phyloP scores from a whole-genome alignment of 2,888 invertebrate genomes.

The Perizoma affinitatum region DNA sequence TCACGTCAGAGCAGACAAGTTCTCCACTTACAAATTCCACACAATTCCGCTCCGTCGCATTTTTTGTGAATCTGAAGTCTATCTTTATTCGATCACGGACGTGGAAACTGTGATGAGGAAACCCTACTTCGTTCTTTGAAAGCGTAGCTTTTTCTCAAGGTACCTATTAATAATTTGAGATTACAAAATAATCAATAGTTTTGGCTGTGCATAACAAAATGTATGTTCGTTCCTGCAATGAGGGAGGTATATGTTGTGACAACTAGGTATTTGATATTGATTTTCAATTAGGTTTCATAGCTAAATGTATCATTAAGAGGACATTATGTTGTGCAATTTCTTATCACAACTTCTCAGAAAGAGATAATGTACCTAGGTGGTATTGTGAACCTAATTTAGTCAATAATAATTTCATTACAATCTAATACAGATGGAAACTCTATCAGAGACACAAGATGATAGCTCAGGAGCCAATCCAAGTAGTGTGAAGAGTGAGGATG shows the following conservation, averaged over 20 bases:
- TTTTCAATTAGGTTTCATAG: too few species aligned
- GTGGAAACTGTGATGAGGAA: not conserved
- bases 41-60: not conserved
- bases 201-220: too few species aligned
- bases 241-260: too few species aligned
- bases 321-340: conserved; percentile 6
- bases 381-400: too few species aligned
- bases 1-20: conserved; percentile 4
- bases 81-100: conserved; percentile 14
- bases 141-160: conserved; percentile 8
- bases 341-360: not conserved
- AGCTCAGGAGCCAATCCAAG: conserved; percentile 71
- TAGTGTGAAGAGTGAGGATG: conserved; percentile 77
- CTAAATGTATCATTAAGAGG: too few species aligned
- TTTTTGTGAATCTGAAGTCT: conserved; percentile 11
- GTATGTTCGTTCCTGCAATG: too few species aligned
- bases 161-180: not conserved
- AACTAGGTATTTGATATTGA: too few species aligned
- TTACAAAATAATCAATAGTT: too few species aligned
- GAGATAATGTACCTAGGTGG: too few species aligned
- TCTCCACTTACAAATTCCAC: not conserved
- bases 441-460: conserved; percentile 61
- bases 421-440: conserved; percentile 59
- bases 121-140: not conserved
- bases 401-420: too few species aligned